A percentile compares a stretch with the other conserved stretches of the same genome.
phyloP scores from a whole-genome alignment of 92 coral and sea anemone genomes.

The Parazoanthus swiftii region DNA sequence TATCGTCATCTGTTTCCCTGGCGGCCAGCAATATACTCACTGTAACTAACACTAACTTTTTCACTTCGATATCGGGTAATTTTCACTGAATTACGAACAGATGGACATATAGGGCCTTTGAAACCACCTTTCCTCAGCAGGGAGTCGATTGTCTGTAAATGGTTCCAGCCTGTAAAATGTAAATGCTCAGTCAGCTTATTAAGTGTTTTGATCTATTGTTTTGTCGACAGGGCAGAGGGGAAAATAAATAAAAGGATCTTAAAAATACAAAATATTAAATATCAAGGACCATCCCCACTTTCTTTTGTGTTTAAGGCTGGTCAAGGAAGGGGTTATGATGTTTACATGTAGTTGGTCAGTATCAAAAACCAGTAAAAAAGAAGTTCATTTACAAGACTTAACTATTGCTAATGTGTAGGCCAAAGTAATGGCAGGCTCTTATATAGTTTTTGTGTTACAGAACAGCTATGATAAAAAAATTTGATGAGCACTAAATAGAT shows the following conservation, averaged over 20 bases:
- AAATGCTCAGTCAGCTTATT: background rate
- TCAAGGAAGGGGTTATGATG: too few relatives aligned
- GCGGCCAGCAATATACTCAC: constrained; percentile 83
- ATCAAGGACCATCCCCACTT: too few relatives aligned
- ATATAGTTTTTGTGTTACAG: too few relatives aligned
- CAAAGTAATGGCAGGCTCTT: too few relatives aligned
- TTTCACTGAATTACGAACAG: constrained; percentile 88
- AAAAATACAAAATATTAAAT: too few relatives aligned
- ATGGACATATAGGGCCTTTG: constrained; percentile 89
- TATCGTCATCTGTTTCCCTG: constrained; percentile 59
- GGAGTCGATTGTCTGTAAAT: constrained; percentile 94
- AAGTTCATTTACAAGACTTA: too few relatives aligned
- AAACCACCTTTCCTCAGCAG: constrained; percentile 90
- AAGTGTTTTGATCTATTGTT: background rate
- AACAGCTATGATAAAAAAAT: too few relatives aligned
- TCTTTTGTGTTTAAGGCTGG: too few relatives aligned
- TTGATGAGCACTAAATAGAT: background rate
- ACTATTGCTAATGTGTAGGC: too few relatives aligned
- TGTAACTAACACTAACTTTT: constrained; percentile 92
- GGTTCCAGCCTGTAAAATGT: constrained; percentile 84
- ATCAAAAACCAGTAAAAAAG: too few relatives aligned
- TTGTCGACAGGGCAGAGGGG: background rate
- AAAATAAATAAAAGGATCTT: too few relatives aligned
- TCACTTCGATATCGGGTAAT: constrained; percentile 98
- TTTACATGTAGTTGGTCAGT: too few relatives aligned